Base-by-base conservation (phyloP, 2,888 invertebrate species). In the Drosophila recens region DNA sequence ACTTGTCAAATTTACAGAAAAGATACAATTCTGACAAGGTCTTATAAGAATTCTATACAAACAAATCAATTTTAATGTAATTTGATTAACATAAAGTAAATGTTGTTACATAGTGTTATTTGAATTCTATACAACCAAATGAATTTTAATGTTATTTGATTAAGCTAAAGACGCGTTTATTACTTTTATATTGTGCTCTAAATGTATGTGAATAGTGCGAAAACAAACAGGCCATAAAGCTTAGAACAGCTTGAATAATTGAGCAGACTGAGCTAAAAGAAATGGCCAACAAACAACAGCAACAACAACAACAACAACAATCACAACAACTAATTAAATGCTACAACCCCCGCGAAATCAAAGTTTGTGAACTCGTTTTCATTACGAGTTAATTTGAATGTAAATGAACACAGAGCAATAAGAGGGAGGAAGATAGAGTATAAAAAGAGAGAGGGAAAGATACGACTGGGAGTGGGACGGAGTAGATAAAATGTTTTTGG, bases 321-420 rank as follows among this genome's bases (percentile, higher is more conserved):
- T 80, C 84, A 89, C 59, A 89, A 72, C 79, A 89, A 84, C 84
- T 84, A 89, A 84, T 84, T 84, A 84, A 84, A 89, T 89, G 84
- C 89, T 87, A 67, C 89, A 84, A 76, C 79, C 81, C 72, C 85
- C 71, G 30, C 59, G 53, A 76, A 85, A 78, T 79, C 65, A 76
- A 80, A 82, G 80, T 80, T 82, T 72, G 52, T 73, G 75, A 82
- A 82, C 80, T 90, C 90, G 84, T 89, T 89, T 90, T 90, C 89
- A 89, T 89, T 89, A 89, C 87, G 89, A 89, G 89, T 89, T 89
- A 89, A 89, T 89, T 89, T 89, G 90, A 89, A 89, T 89, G 90
- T 90, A 90, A 89, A 89, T 89, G 90, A 90, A 90, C 87, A 80
- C 65, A 72, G 67, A 34, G 61, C 54, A 40, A n/a, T 11, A 36